These are phyloP conservation scores for Chionomys nivalis DNA, from an alignment of 2,113 vertebrate genomes.

Conservation along the genomic window DNA sequence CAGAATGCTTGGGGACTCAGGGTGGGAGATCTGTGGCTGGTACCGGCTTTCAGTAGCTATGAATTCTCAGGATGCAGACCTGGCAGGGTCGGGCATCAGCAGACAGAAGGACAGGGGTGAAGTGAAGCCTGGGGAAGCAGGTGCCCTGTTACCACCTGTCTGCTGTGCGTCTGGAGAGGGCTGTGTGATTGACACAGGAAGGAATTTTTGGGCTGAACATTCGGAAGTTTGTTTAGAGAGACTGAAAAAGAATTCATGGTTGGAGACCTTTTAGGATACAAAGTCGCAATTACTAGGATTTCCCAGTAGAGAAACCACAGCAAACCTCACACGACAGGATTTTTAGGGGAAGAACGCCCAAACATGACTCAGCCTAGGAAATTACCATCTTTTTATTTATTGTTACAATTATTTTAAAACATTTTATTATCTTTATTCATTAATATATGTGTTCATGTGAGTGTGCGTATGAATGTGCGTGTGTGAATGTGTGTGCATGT, in stretches of 20 bases:
- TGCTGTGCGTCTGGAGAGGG: neutral
- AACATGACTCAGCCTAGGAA: constrained; percentile 3
- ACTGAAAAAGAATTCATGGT: neutral
- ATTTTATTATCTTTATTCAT: neutral
- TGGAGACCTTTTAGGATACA: neutral
- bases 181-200: neutral
- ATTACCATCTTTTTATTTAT: neutral
- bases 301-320: neutral
- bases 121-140: neutral
- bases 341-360: neutral
- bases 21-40: rapidly evolving
- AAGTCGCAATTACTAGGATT: neutral
- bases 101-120: neutral
- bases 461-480: no score
- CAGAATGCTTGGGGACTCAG: neutral
- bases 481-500: neutral
- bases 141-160: neutral
- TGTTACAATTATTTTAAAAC: neutral
- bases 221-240: neutral
- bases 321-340: neutral
- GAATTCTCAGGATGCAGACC: neutral
- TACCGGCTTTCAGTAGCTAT: neutral
- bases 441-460: neutral
- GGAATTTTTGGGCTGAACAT: neutral
- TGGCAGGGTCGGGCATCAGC: neutral